Conservation (phyloP, 2,797 vertebrate genomes). For the Natrix natrix region DNA sequence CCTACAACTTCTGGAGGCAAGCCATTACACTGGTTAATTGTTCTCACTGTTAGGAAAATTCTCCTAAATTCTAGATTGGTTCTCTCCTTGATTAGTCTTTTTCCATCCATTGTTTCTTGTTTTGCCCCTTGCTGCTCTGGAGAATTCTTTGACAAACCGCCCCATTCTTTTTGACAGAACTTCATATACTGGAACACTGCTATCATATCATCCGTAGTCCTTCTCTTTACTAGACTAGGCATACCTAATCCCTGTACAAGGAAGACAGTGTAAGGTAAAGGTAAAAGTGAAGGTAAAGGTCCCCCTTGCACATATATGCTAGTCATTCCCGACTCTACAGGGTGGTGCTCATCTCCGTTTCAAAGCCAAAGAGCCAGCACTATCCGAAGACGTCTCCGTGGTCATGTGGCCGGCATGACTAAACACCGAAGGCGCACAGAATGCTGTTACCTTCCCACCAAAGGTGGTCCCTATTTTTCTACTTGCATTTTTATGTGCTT, state of each 20-base stretch:
- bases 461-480: too few relatives aligned
- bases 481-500: too few relatives aligned
- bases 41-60: background rate
- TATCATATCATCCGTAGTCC: background rate
- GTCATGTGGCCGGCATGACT: too few relatives aligned
- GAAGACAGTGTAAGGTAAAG: background rate
- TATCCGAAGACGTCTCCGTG: too few relatives aligned
- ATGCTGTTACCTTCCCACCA: too few relatives aligned
- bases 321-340: too few relatives aligned
- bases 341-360: too few relatives aligned
- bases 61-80: background rate
- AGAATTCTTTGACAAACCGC: background rate
- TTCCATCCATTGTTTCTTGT: background rate
- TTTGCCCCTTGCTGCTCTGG: background rate
- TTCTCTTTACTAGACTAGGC: background rate
- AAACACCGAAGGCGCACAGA: too few relatives aligned
- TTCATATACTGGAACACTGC: background rate
- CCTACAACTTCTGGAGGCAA: background rate
- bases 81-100: background rate
- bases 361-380: too few relatives aligned
- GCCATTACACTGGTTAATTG: background rate
- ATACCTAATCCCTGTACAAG: background rate
- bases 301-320: too few relatives aligned
- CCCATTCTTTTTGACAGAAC: background rate
- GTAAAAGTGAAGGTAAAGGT: too few relatives aligned